Conservation (phyloP, 2,797 vertebrate genomes). For the Tenualosa ilisha region DNA sequence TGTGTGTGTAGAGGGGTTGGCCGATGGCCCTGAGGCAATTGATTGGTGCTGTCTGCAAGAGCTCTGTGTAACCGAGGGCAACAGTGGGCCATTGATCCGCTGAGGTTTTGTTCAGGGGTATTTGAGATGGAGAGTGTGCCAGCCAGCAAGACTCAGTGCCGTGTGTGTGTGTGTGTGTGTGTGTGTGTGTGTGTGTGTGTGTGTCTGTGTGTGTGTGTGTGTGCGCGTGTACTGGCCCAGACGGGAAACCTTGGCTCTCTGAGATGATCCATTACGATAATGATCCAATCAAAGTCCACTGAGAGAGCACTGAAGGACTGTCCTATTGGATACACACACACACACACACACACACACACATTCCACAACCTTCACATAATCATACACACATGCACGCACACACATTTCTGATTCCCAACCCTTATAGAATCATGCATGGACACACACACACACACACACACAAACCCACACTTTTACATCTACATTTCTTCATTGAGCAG, state of each 20-base stretch:
- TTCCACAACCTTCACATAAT: too few relatives aligned
- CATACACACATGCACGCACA: too few relatives aligned
- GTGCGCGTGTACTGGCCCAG: not conserved
- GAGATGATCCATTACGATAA: not conserved
- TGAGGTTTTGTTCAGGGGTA: not conserved
- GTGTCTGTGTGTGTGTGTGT: not conserved
- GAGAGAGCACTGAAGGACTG: not conserved
- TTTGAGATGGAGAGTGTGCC: not conserved
- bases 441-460: too few relatives aligned
- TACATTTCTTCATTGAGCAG: too few relatives aligned
- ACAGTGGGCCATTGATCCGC: not conserved
- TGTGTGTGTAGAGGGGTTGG: not conserved
- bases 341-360: not conserved
- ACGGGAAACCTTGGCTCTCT: not conserved
- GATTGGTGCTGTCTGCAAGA: not conserved
- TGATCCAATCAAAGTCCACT: not conserved
- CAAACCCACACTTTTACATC: too few relatives aligned
- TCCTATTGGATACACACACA: not conserved
- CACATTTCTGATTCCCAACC: too few relatives aligned
- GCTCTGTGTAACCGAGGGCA: not conserved
- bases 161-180: too few relatives aligned
- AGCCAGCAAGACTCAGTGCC: not conserved
- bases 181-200: not conserved
- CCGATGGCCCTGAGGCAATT: not conserved
- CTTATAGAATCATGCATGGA: too few relatives aligned